These are phyloP conservation scores for Portevinia maculata DNA, from an alignment of 2,888 invertebrate genomes.

Conservation along the genomic window DNA sequence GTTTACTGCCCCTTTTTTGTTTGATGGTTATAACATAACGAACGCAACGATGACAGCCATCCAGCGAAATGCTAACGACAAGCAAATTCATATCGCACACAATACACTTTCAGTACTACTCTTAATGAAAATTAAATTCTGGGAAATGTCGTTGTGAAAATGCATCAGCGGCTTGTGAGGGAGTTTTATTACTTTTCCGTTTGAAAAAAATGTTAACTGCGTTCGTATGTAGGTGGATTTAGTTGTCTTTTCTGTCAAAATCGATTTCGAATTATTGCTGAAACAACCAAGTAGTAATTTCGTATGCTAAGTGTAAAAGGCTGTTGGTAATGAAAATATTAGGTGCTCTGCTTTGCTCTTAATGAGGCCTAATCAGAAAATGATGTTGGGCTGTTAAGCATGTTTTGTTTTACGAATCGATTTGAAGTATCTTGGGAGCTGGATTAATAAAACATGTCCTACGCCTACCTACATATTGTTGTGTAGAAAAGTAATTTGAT, in stretches of 20 bases:
- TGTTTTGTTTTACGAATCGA: too few species aligned
- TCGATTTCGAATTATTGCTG: slow-evolving; percentile 15
- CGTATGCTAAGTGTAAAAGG: too few species aligned
- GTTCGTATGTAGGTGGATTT: slow-evolving; percentile 17
- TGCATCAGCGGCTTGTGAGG: slow-evolving; percentile 20
- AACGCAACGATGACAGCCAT: slow-evolving; percentile 48
- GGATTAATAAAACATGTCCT: too few species aligned
- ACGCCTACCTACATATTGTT: too few species aligned
- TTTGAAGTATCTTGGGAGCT: too few species aligned
- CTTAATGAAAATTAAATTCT: slow-evolving; percentile 72
- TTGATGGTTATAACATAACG: slow-evolving; percentile 14
- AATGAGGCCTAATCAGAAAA: too few species aligned
- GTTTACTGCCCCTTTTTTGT: background rate
- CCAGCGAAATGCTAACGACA: slow-evolving; percentile 48
- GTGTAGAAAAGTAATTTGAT: too few species aligned
- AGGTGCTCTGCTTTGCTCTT: too few species aligned
- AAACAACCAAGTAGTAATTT: background rate
- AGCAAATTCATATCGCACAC: slow-evolving; percentile 63
- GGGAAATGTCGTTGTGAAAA: slow-evolving; percentile 47
- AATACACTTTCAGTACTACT: slow-evolving; percentile 22
- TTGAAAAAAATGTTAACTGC: background rate
- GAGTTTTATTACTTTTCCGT: background rate
- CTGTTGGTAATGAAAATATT: too few species aligned
- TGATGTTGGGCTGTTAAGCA: too few species aligned
- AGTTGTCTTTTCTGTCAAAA: background rate